A percentile compares a stretch with the other conserved stretches of the same genome.
Evolutionary conservation across 1,140 invertebrate genomes (phyloP).

Genomic region (Acyrthosiphon pisum): DNA sequence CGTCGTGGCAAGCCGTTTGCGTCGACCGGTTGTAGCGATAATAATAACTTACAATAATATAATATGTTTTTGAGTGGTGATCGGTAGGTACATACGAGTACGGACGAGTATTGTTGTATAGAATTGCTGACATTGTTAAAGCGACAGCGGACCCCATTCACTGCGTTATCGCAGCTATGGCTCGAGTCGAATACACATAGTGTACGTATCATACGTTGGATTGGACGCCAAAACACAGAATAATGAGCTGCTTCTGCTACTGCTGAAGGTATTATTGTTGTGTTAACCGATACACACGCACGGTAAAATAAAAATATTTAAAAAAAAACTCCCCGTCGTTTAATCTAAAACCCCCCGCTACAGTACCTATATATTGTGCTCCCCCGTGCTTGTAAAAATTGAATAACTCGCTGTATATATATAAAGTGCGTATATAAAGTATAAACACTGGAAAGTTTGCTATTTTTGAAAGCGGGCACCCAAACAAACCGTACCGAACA

Average conservation of each 20-base stretch:
- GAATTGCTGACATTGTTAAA: background rate
- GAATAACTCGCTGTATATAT: background rate
- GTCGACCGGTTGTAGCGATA: background rate
- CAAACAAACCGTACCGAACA: background rate
- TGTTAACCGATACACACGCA: background rate
- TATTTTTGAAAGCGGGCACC: background rate
- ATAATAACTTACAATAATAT: background rate
- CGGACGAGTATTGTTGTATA: background rate
- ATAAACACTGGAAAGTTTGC: background rate
- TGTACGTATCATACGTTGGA: background rate
- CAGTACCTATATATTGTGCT: background rate
- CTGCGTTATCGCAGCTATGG: background rate
- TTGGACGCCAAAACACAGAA: background rate
- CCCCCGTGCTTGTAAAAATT: background rate
- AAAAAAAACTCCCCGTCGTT: background rate
- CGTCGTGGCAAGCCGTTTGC: background rate
- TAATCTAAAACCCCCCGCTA: background rate
- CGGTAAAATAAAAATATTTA: background rate
- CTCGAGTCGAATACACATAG: background rate
- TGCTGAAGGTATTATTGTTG: background rate
- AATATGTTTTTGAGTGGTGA: background rate
- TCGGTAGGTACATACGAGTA: background rate
- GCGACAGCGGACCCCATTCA: background rate
- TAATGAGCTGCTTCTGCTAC: background rate
- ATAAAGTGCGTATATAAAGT: background rate